These are phyloP conservation scores for Phocoena sinus DNA, from an alignment of 2,113 vertebrate genomes.

Conservation along the genomic window DNA sequence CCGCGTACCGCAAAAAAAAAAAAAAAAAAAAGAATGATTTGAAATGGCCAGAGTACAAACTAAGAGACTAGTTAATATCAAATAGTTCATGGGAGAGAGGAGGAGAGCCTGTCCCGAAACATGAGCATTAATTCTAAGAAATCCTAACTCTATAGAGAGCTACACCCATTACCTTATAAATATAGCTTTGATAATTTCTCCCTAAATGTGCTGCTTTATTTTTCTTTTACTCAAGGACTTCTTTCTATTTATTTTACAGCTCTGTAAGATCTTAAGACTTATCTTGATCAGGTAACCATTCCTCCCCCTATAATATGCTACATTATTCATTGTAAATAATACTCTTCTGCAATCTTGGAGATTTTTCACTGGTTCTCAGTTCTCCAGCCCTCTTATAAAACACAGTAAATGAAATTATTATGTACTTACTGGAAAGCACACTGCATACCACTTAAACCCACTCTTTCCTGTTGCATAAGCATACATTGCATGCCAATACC, in stretches of 20 bases:
- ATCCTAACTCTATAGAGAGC: not conserved
- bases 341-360: not conserved
- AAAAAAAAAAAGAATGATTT: not conserved
- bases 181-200: not conserved
- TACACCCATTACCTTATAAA: not conserved
- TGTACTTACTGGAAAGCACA: not conserved
- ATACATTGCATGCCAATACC: not conserved
- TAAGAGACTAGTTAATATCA: not conserved
- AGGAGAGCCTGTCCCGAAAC: not conserved
- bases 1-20: too few species aligned
- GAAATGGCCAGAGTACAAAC: not conserved
- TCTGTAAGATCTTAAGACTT: not conserved
- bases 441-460: not conserved
- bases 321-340: not conserved
- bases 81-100: not conserved
- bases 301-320: not conserved
- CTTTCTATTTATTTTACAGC: not conserved
- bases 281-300: not conserved
- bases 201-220: not conserved
- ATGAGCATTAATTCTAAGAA: not conserved
- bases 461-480: not conserved
- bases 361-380: not conserved
- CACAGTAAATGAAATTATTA: not conserved
- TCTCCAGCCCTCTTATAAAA: not conserved
- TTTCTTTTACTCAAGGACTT: not conserved